These are phyloP conservation scores for Crenuchus spilurus DNA, from an alignment of 2,797 vertebrate genomes.

Conservation along the genomic window DNA sequence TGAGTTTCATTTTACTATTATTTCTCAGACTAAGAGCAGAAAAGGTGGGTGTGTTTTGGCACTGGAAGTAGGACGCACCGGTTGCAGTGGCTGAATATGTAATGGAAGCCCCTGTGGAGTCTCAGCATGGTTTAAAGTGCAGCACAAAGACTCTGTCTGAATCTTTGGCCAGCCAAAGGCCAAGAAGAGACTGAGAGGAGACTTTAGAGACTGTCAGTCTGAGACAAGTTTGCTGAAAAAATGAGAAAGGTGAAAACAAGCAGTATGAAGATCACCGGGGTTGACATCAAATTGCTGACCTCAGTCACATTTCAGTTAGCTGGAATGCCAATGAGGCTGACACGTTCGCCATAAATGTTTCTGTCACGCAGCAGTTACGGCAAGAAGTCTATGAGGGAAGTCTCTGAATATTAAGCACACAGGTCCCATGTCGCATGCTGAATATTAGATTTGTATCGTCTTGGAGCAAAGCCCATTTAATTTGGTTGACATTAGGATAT, in stretches of 20 bases:
- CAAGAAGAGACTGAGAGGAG: conserved; percentile 11
- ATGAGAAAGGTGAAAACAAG: conserved; percentile 3
- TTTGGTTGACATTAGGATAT: background rate
- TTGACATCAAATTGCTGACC: conserved; percentile 29
- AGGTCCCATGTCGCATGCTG: background rate
- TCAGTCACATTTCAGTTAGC: conserved; percentile 6
- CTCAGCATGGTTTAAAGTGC: conserved; percentile 67
- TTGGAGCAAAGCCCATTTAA: background rate
- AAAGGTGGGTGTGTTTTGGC: conserved; percentile 24
- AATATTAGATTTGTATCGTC: background rate
- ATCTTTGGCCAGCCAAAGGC: conserved; percentile 60
- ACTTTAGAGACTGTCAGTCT: background rate
- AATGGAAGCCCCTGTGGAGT: conserved; percentile 61
- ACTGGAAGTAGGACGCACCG: conserved; percentile 9
- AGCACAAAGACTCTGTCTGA: conserved; percentile 66
- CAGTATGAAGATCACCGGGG: background rate
- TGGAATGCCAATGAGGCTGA: background rate
- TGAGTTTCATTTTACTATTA: no score
- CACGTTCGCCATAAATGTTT: conserved; percentile 27
- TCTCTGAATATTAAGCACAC: background rate
- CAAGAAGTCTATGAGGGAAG: background rate
- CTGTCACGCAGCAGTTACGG: background rate
- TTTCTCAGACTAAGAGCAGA: conserved; percentile 5
- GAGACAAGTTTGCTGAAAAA: background rate
- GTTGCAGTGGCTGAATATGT: conserved; percentile 55